A percentile compares a stretch with the other conserved stretches of the same genome.
Conservation (phyloP, 2,797 vertebrate genomes). For the Luscinia megarhynchos region DNA sequence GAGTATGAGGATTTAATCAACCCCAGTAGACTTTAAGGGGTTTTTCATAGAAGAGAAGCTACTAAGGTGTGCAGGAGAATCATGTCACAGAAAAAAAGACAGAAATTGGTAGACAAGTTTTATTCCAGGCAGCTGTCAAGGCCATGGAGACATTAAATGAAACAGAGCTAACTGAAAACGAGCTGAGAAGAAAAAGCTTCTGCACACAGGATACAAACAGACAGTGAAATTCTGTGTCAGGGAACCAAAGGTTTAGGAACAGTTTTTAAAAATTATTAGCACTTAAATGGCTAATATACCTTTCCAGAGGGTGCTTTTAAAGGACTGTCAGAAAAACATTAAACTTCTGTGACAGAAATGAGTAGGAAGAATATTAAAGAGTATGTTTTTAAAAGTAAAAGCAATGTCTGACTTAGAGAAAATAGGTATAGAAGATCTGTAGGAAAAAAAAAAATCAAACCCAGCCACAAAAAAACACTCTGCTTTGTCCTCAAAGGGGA, state of each 20-base stretch:
- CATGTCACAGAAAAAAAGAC: not conserved
- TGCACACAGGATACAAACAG: not conserved
- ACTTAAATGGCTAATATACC: not conserved
- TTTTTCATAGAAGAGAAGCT: not conserved
- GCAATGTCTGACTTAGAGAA: not conserved
- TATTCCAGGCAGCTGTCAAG: not conserved
- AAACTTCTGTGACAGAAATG: not conserved
- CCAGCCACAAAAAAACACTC: accelerated
- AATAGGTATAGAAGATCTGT: not conserved
- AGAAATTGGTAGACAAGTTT: not conserved
- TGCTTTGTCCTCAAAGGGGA: accelerated
- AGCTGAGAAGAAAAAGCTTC: not conserved
- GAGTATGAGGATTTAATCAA: not conserved
- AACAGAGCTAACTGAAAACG: not conserved
- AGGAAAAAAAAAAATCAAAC: accelerated
- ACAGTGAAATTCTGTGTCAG: not conserved
- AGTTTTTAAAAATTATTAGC: not conserved
- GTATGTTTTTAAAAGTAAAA: not conserved
- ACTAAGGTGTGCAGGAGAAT: not conserved
- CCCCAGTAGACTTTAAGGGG: not conserved
- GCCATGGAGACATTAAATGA: not conserved
- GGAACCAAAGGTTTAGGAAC: not conserved
- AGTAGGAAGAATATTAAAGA: not conserved
- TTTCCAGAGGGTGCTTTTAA: not conserved
- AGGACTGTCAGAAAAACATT: not conserved